Conservation (phyloP, 2,888 invertebrate genomes). For the Steinernema scapterisci region DNA sequence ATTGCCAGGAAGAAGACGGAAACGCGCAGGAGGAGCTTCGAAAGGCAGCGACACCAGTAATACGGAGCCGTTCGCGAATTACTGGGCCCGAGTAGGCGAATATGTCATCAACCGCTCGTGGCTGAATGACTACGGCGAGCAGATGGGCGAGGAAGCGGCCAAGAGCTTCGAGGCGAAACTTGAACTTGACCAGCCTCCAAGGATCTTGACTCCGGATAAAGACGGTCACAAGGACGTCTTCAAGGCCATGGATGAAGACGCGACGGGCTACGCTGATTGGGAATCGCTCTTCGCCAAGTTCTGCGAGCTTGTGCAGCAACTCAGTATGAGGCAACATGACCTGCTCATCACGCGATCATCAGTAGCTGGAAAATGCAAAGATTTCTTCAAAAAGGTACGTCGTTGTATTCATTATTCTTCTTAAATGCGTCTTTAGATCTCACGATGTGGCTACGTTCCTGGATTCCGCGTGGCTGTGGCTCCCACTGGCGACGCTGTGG, state of each 20-base stretch:
- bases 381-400: slow-evolving; percentile 1
- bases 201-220: not conserved
- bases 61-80: not conserved
- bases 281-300: not conserved
- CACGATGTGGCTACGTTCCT: slow-evolving; percentile 9
- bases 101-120: slow-evolving; percentile 19
- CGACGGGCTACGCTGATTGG: not conserved
- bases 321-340: not conserved
- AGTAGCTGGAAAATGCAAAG: slow-evolving; percentile 18
- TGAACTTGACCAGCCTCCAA: not conserved
- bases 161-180: not conserved
- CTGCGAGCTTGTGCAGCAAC: not conserved
- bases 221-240: not conserved
- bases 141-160: not conserved
- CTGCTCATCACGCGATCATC: not conserved
- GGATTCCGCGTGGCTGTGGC: not conserved
- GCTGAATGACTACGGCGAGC: slow-evolving; percentile 6
- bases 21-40: no score
- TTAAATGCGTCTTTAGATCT: not conserved
- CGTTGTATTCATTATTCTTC: not conserved
- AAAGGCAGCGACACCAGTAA: no score
- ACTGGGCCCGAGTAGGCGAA: slow-evolving; percentile 20
- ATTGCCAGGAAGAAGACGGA: no score
- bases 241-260: not conserved
- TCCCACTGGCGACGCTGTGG: not conserved